Base-by-base conservation (phyloP, 2,113 vertebrate species). In the Petroica traversi region DNA sequence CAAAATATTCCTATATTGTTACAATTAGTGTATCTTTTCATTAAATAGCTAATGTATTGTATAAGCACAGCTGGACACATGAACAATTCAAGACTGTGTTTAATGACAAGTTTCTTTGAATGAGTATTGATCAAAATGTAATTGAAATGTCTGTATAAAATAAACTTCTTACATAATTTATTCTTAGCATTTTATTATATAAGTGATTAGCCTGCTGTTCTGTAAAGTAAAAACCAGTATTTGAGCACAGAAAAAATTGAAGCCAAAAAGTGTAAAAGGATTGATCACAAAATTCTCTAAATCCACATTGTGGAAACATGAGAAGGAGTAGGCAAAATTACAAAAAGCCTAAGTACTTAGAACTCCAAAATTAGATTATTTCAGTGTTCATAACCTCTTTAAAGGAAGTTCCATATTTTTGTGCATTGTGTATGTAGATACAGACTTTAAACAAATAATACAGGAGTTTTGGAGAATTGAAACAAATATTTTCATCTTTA, bases 401-500 rank as follows among this genome's bases (percentile, higher is more conserved):
- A 54, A 86, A 80, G 40, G 4, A 55, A 83, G 36, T 11, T 24
- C 9, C 5, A 0, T 71, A 19, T 17, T 24, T 80, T 84, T 69
- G 19, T 68, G 25, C 11, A 20, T 64, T 9, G 2, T 46, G 14
- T 80, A 61, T 46, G 14, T 80, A 61, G 18, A 40, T 41, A 24
- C 8, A 19, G 36, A 54, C 22, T 80, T 85, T 54, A 75, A 18
- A 75, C 11, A 75, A 73, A 82, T 61, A 34, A 40, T 41, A 14
- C 13, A 64, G 33, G 5, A n/a, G 2, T 1, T 67, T 91, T 23
- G 51, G 13, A 77, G n/a, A 73, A 76, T 67, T 93, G 54, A 85
- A 89, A 92, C 28, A 93, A 67, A 23, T 89, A 16, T 83, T 96
- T 96, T 31, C 41, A 34, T 76, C 43, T 91, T 97, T 93, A 81